Evolutionary conservation across 1,140 invertebrate genomes (phyloP), one percentile per base, ranked within the genome.

Genomic region (Halotydeus destructor): DNA sequence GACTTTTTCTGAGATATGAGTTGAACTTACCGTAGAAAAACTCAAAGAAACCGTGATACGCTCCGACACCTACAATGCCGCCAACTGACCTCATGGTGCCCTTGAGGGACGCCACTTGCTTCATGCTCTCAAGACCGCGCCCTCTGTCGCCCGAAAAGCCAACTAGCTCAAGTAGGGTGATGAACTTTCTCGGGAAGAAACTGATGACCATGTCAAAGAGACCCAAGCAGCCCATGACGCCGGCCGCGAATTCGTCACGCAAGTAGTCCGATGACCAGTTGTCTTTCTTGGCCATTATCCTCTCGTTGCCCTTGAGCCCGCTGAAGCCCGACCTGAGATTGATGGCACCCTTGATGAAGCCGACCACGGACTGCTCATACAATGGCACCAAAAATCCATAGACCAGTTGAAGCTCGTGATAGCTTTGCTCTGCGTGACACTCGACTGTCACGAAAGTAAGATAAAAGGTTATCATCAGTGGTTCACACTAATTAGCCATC

Each of bases 351-450:
- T 81, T 84, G 19, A 96, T 75, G 53, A 97, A 82, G 57, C 81
- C 86, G 12, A 85, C 70, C 30, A 96, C 63, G 50, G 80, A 89
- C 58, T 97, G 89, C 56, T 94, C 86, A 54, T 93, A 83, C 52
- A 94, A 73, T 57, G 93, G 86, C 9, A 79, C 82, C 28, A 96
- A 66, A 54, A 91, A 69, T 1, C 88, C 79, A 53, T 81, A 75
- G 18, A 91, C 62, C 22, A 96, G 61, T 6, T 91, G 63, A 27
- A 77, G 75, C 60, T 96, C 88, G 12, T 88, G 85, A 62, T 86
- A 84, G 56, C 83, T 86, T 21, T 96, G 59, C 58, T 97, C 88
- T 2, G 89, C 89, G 65, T 96, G 89, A 16, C 85, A 74, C 64
- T 96, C 82, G 56, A 77, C 69, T 78, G 28, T 14, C 1, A 25